Conservation (phyloP, 2,113 vertebrate genomes). For the Heliornis fulica region DNA sequence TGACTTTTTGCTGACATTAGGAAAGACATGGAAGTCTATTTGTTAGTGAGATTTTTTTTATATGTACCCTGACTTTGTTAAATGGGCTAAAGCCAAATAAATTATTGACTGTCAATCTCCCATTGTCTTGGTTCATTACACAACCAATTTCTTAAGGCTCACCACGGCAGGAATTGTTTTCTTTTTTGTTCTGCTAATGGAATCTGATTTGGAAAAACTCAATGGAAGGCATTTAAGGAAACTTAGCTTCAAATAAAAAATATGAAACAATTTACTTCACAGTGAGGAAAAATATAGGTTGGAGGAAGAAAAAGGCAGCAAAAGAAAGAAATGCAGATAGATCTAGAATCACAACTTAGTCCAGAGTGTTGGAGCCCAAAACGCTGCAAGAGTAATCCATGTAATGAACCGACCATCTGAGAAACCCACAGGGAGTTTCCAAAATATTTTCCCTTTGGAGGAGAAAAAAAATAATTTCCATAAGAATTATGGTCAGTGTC, state of each 20-base stretch:
- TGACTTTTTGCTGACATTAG: neutral
- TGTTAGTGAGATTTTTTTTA: neutral
- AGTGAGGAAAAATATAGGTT: conserved; percentile 13
- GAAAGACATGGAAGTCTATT: neutral
- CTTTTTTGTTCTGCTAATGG: conserved; percentile 42
- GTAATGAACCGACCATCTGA: conserved; percentile 1
- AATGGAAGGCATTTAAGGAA: neutral
- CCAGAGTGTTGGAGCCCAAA: neutral
- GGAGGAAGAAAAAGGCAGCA: neutral
- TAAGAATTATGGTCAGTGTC: neutral
- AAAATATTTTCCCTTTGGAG: conserved; percentile 29
- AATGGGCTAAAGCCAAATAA: neutral
- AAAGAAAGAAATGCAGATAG: conserved; percentile 31
- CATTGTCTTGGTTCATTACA: conserved; percentile 34
- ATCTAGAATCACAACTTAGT: neutral
- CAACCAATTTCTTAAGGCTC: conserved; percentile 28
- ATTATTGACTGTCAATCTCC: conserved; percentile 34
- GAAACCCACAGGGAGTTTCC: conserved; percentile 30
- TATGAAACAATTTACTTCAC: conserved; percentile 44
- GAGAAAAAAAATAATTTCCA: conserved; percentile 40
- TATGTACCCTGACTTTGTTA: neutral
- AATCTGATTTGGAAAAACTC: conserved; percentile 42
- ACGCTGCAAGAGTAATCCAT: conserved; percentile 22
- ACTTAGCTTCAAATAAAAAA: conserved; percentile 31
- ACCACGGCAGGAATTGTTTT: conserved; percentile 37